phyloP scores from a whole-genome alignment of 2,113 vertebrate genomes.

The Lamprotornis superbus region DNA sequence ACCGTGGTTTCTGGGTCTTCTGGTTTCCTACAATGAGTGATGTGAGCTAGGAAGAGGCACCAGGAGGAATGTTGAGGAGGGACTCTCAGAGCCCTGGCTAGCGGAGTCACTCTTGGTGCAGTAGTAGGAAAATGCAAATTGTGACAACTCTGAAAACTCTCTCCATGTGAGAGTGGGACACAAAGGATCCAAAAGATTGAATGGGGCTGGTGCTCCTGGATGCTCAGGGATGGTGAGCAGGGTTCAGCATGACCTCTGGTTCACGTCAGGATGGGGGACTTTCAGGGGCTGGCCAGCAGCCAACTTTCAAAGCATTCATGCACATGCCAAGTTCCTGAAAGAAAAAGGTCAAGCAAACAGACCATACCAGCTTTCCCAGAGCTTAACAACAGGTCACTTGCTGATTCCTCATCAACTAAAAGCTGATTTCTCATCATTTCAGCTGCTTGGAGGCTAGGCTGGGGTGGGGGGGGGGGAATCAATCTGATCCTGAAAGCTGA shows the following conservation, averaged over 20 bases:
- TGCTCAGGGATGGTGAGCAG: not conserved
- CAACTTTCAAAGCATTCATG: not conserved
- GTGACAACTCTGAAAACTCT: not conserved
- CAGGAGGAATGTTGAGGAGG: not conserved
- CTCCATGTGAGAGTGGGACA: accelerated
- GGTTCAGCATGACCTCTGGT: not conserved
- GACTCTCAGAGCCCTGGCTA: not conserved
- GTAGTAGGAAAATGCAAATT: not conserved
- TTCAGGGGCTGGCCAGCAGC: not conserved
- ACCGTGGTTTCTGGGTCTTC: not conserved
- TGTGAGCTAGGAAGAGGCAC: not conserved
- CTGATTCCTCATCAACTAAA: not conserved
- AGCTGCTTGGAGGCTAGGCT: not conserved
- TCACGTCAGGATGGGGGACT: not conserved
- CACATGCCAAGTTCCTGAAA: not conserved
- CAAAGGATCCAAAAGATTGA: not conserved
- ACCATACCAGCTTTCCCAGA: not conserved
- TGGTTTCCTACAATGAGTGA: not conserved
- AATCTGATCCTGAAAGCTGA: not conserved
- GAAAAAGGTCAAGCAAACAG: conserved; percentile 8
- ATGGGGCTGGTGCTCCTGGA: not conserved
- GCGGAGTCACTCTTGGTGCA: not conserved
- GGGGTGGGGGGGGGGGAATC: not conserved
- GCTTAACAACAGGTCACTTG: not conserved
- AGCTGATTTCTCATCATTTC: not conserved